A percentile compares a stretch with the other conserved stretches of the same genome.
These are phyloP conservation scores for Atopsyche davidsoni DNA, from an alignment of 1,140 invertebrate species.

Conservation along the genomic window DNA sequence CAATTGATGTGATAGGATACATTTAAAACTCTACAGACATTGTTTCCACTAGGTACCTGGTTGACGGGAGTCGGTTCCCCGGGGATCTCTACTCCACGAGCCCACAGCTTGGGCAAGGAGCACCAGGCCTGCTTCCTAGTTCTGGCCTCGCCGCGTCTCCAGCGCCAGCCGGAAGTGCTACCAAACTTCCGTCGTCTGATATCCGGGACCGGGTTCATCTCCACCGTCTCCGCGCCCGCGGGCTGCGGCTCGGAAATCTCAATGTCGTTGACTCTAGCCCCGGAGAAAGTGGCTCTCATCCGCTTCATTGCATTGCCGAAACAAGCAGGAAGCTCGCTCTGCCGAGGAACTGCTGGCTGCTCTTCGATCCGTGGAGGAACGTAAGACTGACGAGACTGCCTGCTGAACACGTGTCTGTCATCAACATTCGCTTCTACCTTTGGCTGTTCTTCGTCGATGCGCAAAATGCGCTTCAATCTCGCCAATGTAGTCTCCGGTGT, in stretches of 20 bases:
- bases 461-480: constrained; percentile 14
- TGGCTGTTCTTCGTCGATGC: neutral
- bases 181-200: constrained; percentile 13
- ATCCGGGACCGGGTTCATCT: neutral
- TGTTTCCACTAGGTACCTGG: too few species aligned
- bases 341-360: neutral
- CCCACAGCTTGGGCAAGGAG: too few species aligned
- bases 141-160: constrained; percentile 3
- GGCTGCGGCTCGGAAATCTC: constrained; percentile 18
- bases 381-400: constrained; percentile 23
- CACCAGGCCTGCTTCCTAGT: too few species aligned
- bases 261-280: constrained; percentile 20
- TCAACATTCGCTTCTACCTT: constrained; percentile 10
- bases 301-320: constrained; percentile 8
- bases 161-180: constrained; percentile 18
- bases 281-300: constrained; percentile 13
- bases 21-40: too few species aligned
- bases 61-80: too few species aligned
- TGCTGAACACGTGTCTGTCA: constrained; percentile 27
- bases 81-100: too few species aligned
- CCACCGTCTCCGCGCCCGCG: constrained; percentile 9
- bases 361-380: constrained; percentile 8
- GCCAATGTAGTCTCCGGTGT: too few species aligned
- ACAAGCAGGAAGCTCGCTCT: constrained; percentile 11
- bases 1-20: too few species aligned